Percentiles rank a stretch among this genome's conserved stretches.
These are phyloP conservation scores for Drosophila emarginata DNA, from an alignment of 2,888 invertebrate genomes.

Conservation along the genomic window DNA sequence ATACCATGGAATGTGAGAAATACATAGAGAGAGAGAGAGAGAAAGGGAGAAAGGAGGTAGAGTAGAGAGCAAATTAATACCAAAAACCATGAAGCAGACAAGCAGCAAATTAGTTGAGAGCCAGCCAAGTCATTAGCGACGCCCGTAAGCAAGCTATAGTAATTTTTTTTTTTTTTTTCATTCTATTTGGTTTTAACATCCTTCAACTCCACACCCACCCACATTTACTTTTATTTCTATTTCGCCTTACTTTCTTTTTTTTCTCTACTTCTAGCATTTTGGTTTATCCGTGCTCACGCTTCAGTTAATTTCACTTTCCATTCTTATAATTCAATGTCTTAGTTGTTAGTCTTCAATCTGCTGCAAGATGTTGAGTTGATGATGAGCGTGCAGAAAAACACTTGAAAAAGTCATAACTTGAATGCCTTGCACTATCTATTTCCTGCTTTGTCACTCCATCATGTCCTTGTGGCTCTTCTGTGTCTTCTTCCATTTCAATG, in stretches of 20 bases:
- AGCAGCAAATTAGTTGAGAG: slow-evolving; percentile 40
- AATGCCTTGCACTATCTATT: slow-evolving; percentile 37
- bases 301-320: neutral
- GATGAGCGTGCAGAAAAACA: slow-evolving; percentile 11
- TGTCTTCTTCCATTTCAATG: slow-evolving; percentile 28
- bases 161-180: neutral
- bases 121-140: slow-evolving; percentile 34
- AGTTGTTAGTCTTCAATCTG: neutral
- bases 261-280: too few species aligned
- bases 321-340: slow-evolving; percentile 40
- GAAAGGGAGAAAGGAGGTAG: neutral
- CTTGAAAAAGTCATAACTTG: slow-evolving; percentile 65
- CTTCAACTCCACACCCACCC: too few species aligned
- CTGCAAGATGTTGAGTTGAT: neutral
- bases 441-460: slow-evolving; percentile 31
- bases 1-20: too few species aligned
- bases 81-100: slow-evolving; percentile 35
- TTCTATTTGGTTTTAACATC: too few species aligned
- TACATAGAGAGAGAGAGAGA: too few species aligned
- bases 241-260: neutral
- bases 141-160: slow-evolving; percentile 3
- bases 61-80: slow-evolving; percentile 32
- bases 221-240: too few species aligned
- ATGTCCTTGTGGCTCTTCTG: slow-evolving; percentile 7
- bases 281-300: neutral